These are phyloP conservation scores for Chaunax sp. DNA, from an alignment of 2,797 vertebrate species.

Conservation along the genomic window DNA sequence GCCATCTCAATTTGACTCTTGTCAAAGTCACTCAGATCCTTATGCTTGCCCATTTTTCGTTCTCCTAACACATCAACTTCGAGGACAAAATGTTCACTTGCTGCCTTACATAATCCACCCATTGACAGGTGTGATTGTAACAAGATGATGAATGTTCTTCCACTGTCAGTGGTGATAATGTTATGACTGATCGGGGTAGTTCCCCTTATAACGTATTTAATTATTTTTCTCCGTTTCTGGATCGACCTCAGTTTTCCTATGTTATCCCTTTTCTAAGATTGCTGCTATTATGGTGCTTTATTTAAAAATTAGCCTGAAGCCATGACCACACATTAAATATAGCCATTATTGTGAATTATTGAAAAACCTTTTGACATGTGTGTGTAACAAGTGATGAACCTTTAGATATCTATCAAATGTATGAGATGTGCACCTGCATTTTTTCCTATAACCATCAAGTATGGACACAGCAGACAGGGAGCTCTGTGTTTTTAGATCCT, in stretches of 20 bases:
- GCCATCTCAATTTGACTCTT: too few relatives aligned
- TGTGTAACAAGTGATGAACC: not conserved
- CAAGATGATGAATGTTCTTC: too few relatives aligned
- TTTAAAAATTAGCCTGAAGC: not conserved
- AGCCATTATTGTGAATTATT: not conserved
- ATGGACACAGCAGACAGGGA: not conserved
- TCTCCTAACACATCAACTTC: too few relatives aligned
- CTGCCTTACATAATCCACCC: too few relatives aligned
- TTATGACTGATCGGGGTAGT: too few relatives aligned
- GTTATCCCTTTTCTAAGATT: not conserved
- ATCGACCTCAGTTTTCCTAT: not conserved
- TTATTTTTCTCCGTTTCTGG: not conserved
- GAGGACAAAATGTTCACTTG: too few relatives aligned
- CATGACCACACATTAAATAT: not conserved
- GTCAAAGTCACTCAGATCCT: too few relatives aligned
- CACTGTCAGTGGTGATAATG: too few relatives aligned
- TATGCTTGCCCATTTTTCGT: too few relatives aligned
- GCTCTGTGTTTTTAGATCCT: slow-evolving; percentile 6
- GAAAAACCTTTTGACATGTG: not conserved
- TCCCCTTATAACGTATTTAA: too few relatives aligned
- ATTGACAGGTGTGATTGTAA: too few relatives aligned
- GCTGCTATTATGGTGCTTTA: not conserved
- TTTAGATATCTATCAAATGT: not conserved
- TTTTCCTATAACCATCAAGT: not conserved
- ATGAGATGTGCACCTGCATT: not conserved